Evolutionary conservation across 2,888 invertebrate genomes (phyloP), one percentile per base, ranked within the genome.

Genomic region (Drosophila paramelanica): DNA sequence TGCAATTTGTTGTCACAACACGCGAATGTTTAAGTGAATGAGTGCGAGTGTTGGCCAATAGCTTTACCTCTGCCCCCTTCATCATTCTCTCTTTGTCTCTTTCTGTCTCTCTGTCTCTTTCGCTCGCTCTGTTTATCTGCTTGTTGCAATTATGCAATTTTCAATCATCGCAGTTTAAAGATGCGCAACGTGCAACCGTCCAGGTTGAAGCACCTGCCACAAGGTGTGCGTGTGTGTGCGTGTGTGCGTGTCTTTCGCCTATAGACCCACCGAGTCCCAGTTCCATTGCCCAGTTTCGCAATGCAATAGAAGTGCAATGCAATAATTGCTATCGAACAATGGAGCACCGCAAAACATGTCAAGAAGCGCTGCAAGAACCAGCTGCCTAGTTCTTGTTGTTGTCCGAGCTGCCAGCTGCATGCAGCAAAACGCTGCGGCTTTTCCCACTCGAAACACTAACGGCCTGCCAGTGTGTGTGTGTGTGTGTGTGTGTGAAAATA

Each of bases 1-100:
- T 71, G 82, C 86, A 88, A 83, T 83, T 83, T 83, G 86, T 82
- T 79, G 80, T 82, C 80, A 88, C 88, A 88, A 81, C 82, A 88
- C 76, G 79, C 84, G 56, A 73, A 55, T 70, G 46, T 45, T 45
- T 68, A 59, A 67, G 58, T 60, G 59, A 53, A 73, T 73, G 55
- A 62, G 61, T 57, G 57, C 36, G 49, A 13, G 23, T 50, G 17
- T 14, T 39, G 11, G 5, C 36, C 31, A 31, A 31, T 39, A 27
- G 20, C 64, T 20, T 17, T 61, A 13, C 36, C 42, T 50, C 20
- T 17, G 17, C 17, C 23, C 20, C 23, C 23, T 23, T 23, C 1
- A 23, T 3, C 23, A 23, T 25, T 38, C 38, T 39, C 31, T 39
- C 41, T 51, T 33, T 60, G 23, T 42, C 8, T 46, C 11, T 45